phyloP scores from a whole-genome alignment of 2,888 invertebrate genomes.

The Eustalomyia histrio region DNA sequence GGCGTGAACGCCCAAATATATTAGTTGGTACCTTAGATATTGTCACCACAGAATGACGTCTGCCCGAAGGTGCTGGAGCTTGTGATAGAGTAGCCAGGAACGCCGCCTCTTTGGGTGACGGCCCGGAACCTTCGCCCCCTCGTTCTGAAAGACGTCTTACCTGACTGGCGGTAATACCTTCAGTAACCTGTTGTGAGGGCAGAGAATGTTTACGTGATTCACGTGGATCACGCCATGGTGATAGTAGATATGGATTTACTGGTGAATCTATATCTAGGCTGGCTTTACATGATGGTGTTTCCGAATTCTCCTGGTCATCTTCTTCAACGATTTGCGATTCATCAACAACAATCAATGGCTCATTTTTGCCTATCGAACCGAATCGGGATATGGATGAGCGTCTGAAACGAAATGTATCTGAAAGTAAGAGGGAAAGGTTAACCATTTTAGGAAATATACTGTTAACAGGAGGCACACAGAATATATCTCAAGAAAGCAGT shows the following conservation, averaged over 20 bases:
- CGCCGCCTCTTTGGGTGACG: slow-evolving; percentile 88
- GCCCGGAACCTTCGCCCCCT: slow-evolving; percentile 87
- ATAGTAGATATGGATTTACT: slow-evolving; percentile 89
- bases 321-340: slow-evolving; percentile 86
- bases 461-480: too few relatives aligned
- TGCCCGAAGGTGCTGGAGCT: slow-evolving; percentile 86
- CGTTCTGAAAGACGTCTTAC: slow-evolving; percentile 90
- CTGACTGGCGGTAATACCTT: slow-evolving; percentile 93
- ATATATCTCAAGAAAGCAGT: too few relatives aligned
- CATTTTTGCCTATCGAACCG: slow-evolving; percentile 81
- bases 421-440: too few relatives aligned
- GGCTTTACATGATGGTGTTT: slow-evolving; percentile 82
- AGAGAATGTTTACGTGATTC: slow-evolving; percentile 90
- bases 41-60: slow-evolving; percentile 92
- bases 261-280: slow-evolving; percentile 89
- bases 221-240: slow-evolving; percentile 88
- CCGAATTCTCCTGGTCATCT: slow-evolving; percentile 81
- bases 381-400: slow-evolving; percentile 84
- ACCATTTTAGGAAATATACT: too few relatives aligned
- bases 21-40: slow-evolving; percentile 90
- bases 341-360: slow-evolving; percentile 91
- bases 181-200: slow-evolving; percentile 90
- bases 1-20: slow-evolving; percentile 87
- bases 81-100: slow-evolving; percentile 90
- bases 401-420: slow-evolving; percentile 82